Evolutionary conservation across 2,888 invertebrate species (phyloP).

Genomic region (Clostera curtula): DNA sequence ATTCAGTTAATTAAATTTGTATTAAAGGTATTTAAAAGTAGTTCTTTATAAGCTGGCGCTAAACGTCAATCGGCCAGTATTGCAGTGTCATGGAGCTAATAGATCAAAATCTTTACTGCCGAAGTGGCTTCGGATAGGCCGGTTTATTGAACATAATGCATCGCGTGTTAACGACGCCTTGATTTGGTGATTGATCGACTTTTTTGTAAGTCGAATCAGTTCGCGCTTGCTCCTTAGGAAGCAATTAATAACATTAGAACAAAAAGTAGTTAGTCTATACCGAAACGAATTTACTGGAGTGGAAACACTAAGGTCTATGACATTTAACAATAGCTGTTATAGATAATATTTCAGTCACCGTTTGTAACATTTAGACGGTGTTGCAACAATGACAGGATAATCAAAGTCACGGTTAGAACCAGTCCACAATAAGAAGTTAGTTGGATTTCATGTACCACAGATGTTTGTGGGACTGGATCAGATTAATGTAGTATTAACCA

Average conservation of each 20-base stretch:
- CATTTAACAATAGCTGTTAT: constrained; percentile 14
- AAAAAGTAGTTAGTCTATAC: constrained; percentile 10
- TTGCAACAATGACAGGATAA: constrained; percentile 1
- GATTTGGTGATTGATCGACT: constrained; percentile 67
- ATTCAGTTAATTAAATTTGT: constrained; percentile 72
- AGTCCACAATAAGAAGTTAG: background rate
- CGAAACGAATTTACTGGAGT: constrained; percentile 12
- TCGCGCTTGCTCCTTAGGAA: constrained; percentile 52
- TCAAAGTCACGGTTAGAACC: background rate
- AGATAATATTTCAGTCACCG: constrained; percentile 7
- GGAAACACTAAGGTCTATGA: constrained; percentile 14
- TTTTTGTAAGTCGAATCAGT: constrained; percentile 49
- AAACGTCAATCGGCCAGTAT: constrained; percentile 50
- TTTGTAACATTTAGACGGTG: background rate
- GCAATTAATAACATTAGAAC: constrained; percentile 35
- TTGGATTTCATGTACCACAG: too few relatives aligned
- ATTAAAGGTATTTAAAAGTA: constrained; percentile 56
- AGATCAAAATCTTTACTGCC: constrained; percentile 65
- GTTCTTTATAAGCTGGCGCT: constrained; percentile 63
- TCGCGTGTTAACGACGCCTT: constrained; percentile 62
- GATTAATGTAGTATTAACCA: too few relatives aligned
- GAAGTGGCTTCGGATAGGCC: constrained; percentile 55
- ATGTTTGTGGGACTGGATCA: too few relatives aligned
- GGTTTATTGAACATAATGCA: constrained; percentile 62
- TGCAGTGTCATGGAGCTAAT: constrained; percentile 63